Percentiles rank a stretch among this genome's conserved stretches.
phyloP scores from a whole-genome alignment of 1,140 invertebrate genomes.

The Nephila pilipes region DNA sequence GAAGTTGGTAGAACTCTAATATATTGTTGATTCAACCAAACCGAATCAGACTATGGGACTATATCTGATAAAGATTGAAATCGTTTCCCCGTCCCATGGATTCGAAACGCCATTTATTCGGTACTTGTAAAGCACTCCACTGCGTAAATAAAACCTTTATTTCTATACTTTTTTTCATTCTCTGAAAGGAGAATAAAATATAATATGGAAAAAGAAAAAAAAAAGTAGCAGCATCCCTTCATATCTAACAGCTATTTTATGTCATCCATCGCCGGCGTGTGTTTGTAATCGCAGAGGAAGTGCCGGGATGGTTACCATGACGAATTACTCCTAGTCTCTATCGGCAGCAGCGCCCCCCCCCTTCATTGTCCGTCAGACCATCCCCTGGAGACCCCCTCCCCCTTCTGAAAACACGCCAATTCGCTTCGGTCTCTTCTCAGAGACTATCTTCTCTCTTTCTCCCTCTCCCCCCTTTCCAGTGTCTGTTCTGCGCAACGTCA shows the following conservation, averaged over 20 bases:
- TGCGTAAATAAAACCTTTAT: constrained; percentile 20
- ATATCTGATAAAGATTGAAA: too few relatives aligned
- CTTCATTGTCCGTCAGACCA: not conserved
- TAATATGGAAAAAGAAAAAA: not conserved
- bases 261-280: constrained; percentile 47
- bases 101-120: not conserved
- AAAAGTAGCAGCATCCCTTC: constrained; percentile 2
- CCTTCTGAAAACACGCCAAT: constrained; percentile 61
- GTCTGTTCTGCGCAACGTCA: constrained; percentile 7
- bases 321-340: constrained; percentile 67
- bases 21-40: too few relatives aligned
- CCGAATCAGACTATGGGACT: too few relatives aligned
- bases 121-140: not conserved
- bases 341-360: not conserved
- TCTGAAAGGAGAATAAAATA: not conserved
- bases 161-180: not conserved
- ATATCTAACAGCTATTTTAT: constrained; percentile 50
- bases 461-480: not conserved
- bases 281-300: constrained; percentile 62
- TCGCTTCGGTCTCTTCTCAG: constrained; percentile 67
- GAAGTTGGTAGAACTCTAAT: too few relatives aligned
- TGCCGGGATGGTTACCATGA: constrained; percentile 48
- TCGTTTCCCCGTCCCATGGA: not conserved
- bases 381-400: constrained; percentile 45
- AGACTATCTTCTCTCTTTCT: constrained; percentile 30